Conservation (phyloP, 2,888 invertebrate species). For the Caenorhabditis afra region DNA sequence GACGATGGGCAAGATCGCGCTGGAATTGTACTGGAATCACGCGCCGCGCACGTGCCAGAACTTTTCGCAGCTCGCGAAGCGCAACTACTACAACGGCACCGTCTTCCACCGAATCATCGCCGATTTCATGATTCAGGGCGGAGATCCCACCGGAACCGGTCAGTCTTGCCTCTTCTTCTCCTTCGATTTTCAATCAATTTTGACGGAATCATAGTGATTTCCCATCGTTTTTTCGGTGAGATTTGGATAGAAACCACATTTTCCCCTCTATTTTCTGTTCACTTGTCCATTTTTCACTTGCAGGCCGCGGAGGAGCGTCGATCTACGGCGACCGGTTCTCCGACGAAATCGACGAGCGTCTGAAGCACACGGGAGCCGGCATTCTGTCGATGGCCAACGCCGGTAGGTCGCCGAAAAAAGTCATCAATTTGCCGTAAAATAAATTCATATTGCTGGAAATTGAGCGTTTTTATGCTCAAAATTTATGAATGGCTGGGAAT, state of each 20-base stretch:
- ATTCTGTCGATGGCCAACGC: slow-evolving; percentile 92
- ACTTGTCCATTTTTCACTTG: neutral
- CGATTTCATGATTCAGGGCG: slow-evolving; percentile 85
- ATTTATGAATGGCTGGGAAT: too few species aligned
- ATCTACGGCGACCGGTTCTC: slow-evolving; percentile 96
- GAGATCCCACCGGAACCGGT: slow-evolving; percentile 96
- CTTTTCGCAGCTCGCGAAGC: slow-evolving; percentile 90
- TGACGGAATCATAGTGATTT: too few species aligned
- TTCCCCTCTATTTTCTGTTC: too few species aligned
- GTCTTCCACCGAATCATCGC: slow-evolving; percentile 96
- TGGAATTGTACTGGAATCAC: slow-evolving; percentile 99
- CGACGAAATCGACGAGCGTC: slow-evolving; percentile 93
- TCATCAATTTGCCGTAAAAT: too few species aligned
- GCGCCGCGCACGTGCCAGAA: slow-evolving; percentile 97
- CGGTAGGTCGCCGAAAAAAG: too few species aligned
- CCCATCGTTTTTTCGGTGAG: too few species aligned
- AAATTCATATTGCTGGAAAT: too few species aligned
- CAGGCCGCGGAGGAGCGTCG: slow-evolving; percentile 92
- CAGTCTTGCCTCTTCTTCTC: too few species aligned
- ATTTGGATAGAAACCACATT: too few species aligned
- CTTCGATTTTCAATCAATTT: too few species aligned
- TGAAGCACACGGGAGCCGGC: slow-evolving; percentile 94
- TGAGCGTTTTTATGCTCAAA: too few species aligned
- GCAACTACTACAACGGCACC: slow-evolving; percentile 91
- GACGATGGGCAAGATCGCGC: slow-evolving; percentile 90